Conservation (phyloP, 2,888 invertebrate species). For the Glaucopsyche alexis region DNA sequence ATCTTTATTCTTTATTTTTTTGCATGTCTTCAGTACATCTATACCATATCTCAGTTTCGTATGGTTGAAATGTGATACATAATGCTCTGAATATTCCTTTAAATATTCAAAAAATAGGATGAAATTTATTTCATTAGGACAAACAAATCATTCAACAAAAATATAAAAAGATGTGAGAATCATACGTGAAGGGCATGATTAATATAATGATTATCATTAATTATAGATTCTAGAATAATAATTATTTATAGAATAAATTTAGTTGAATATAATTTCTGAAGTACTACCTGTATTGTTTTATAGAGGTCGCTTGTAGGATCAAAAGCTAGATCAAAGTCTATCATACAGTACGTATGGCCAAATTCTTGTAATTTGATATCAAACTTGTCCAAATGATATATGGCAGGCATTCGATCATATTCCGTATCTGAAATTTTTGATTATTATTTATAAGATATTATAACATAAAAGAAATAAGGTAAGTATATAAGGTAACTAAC, state of each 20-base stretch:
- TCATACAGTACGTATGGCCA: conserved; percentile 43
- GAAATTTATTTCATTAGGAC: not conserved
- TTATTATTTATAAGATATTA: too few species aligned
- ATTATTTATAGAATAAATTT: too few species aligned
- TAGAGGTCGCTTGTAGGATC: conserved; percentile 43
- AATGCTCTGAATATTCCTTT: conserved; percentile 59
- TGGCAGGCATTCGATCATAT: conserved; percentile 45
- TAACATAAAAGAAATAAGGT: too few species aligned
- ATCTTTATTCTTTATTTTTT: conserved; percentile 38
- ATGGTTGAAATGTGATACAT: conserved; percentile 62
- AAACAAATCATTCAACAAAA: not conserved
- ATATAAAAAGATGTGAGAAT: conserved; percentile 20
- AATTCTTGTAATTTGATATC: conserved; percentile 41
- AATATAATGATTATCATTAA: too few species aligned
- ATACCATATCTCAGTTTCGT: conserved; percentile 61
- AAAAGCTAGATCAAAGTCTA: conserved; percentile 41
- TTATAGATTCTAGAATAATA: too few species aligned
- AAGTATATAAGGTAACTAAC: too few species aligned
- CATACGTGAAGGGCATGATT: too few species aligned
- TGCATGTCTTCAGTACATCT: conserved; percentile 56
- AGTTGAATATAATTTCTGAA: too few species aligned
- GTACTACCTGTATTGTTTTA: conserved; percentile 43
- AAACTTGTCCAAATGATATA: conserved; percentile 44
- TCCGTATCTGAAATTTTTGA: conserved; percentile 41
- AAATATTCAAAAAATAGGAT: not conserved